These are phyloP conservation scores for Globia sparganii DNA, from an alignment of 2,888 invertebrate genomes.

Conservation along the genomic window DNA sequence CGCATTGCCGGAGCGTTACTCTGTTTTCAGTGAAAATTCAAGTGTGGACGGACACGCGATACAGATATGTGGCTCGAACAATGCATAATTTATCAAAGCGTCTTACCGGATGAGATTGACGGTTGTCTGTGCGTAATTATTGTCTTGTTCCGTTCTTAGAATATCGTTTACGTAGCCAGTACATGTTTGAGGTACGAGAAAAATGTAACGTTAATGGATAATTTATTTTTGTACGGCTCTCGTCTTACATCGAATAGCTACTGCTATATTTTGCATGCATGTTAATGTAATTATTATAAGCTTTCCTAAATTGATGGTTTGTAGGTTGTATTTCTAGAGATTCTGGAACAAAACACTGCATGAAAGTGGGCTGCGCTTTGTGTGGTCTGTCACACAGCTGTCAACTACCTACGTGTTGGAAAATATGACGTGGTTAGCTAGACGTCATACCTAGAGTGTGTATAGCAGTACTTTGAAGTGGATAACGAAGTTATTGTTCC, in stretches of 20 bases:
- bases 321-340: constrained; percentile 16
- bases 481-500: not conserved
- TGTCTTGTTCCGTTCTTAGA: constrained; percentile 26
- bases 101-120: constrained; percentile 66
- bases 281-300: not conserved
- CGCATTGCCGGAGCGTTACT: constrained; percentile 70
- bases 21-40: constrained; percentile 77
- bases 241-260: constrained; percentile 6
- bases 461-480: too few species aligned
- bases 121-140: constrained; percentile 62
- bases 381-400: constrained; percentile 28
- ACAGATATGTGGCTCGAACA: constrained; percentile 69
- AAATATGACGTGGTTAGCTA: constrained; percentile 1
- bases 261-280: constrained; percentile 1
- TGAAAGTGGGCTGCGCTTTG: constrained; percentile 39
- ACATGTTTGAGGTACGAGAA: constrained; percentile 25
- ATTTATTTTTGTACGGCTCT: constrained; percentile 36
- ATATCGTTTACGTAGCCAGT: constrained; percentile 30
- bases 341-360: constrained; percentile 2
- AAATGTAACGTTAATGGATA: constrained; percentile 28
- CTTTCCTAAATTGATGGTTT: constrained; percentile 25
- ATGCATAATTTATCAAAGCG: constrained; percentile 71
- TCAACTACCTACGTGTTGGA: not conserved
- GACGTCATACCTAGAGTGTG: not conserved
- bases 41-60: constrained; percentile 68